Conservation (phyloP, 2,797 vertebrate genomes). For the Hozukius guyotensis region DNA sequence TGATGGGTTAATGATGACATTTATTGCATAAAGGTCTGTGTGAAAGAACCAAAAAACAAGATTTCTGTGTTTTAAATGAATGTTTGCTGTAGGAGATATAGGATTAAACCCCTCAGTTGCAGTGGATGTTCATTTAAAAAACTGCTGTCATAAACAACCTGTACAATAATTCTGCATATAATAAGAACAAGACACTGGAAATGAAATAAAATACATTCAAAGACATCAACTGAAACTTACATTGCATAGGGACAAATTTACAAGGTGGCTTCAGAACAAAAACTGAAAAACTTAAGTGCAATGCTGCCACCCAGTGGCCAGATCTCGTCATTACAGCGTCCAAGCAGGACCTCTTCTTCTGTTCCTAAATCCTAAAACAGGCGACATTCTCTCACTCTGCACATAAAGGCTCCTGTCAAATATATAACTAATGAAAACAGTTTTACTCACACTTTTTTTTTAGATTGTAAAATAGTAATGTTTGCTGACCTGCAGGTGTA, state of each 20-base stretch:
- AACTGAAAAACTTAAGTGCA: constrained; percentile 59
- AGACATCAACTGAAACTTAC: constrained; percentile 30
- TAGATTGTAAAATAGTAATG: background rate
- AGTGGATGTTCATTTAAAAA: background rate
- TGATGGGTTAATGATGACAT: constrained; percentile 19
- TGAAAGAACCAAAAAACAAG: constrained; percentile 23
- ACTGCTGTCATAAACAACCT: background rate
- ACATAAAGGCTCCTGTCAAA: constrained; percentile 7
- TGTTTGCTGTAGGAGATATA: constrained; percentile 3
- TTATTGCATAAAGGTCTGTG: constrained; percentile 40
- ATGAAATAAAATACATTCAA: constrained; percentile 44
- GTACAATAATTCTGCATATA: constrained; percentile 1
- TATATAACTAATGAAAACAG: background rate
- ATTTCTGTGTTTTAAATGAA: background rate
- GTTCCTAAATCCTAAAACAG: constrained; percentile 17
- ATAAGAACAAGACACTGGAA: constrained; percentile 11
- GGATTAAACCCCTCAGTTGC: background rate
- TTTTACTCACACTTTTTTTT: background rate
- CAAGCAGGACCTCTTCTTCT: constrained; percentile 13
- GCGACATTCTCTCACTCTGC: constrained; percentile 33
- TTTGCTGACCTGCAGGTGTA: constrained; percentile 10
- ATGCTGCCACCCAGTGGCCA: constrained; percentile 73
- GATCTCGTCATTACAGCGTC: constrained; percentile 25
- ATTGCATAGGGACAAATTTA: constrained; percentile 38
- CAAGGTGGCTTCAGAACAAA: constrained; percentile 36